phyloP scores from a whole-genome alignment of 2,797 vertebrate genomes.

The Triplophysa yarkandensis region DNA sequence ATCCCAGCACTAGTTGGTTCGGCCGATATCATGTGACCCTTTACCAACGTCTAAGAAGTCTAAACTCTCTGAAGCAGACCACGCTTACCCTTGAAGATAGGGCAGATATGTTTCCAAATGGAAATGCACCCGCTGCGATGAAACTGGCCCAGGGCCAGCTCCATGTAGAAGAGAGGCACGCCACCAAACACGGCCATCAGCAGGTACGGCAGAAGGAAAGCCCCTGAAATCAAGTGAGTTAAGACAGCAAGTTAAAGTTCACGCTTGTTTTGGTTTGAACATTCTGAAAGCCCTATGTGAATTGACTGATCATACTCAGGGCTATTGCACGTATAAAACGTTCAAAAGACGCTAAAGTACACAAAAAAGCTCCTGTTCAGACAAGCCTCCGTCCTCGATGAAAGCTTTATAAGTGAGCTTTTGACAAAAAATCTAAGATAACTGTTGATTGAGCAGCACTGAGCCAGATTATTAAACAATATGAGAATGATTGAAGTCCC shows the following conservation, averaged over 20 bases:
- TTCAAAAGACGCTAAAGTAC: constrained; percentile 8
- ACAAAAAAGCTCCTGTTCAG: constrained; percentile 35
- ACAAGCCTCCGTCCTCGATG: constrained; percentile 49
- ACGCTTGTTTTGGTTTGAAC: not conserved
- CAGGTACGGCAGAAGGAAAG: constrained; percentile 94
- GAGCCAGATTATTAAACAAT: constrained; percentile 79
- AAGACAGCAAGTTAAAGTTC: constrained; percentile 4
- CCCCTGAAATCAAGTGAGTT: constrained; percentile 75
- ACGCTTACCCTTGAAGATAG: constrained; percentile 95
- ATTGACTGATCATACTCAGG: not conserved
- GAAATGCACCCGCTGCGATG: constrained; percentile 97
- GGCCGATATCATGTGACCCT: not conserved
- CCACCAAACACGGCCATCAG: constrained; percentile 98
- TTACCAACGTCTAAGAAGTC: constrained; percentile 10
- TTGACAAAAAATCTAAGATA: constrained; percentile 74
- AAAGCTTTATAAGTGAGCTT: constrained; percentile 53
- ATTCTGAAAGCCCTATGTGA: not conserved
- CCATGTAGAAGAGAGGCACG: constrained; percentile 98
- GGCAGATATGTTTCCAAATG: constrained; percentile 96
- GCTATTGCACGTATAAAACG: constrained; percentile 17
- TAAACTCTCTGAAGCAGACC: not conserved
- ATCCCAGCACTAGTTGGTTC: constrained; percentile 12
- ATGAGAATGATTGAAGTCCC: constrained; percentile 64
- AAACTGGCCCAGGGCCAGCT: constrained; percentile 95
- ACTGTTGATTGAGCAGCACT: constrained; percentile 76